Evolutionary conservation across 2,888 invertebrate species (phyloP), one percentile per base, ranked within the genome.

Genomic region (Acleris emargana): DNA sequence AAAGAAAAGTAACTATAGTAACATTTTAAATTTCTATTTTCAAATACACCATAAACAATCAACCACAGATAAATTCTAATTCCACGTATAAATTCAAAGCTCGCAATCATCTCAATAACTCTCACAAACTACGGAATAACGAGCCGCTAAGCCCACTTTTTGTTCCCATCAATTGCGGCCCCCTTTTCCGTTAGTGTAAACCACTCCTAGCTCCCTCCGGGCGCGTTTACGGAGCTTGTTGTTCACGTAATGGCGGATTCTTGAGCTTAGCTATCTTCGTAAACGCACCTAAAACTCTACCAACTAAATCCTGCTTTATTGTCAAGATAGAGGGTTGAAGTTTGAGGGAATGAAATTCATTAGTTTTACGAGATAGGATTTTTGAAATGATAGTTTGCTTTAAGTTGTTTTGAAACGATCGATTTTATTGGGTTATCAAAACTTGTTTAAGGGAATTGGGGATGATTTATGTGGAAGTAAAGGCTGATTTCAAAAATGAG

Each of bases 201-300:
- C 59, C 62, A 62, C 54, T 58, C 55, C 45, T 59, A 50, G 50
- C 58, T 59, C 61, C 68, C 68, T 51, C 17, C 18, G 62, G 68
- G 53, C 68, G 58, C 67, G 67, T 67, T 68, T 62, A 67, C 62
- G 67, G 58, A 45, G 38, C 63, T 51, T 63, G 68, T 62, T 67
- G 62, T 67, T 63, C 62, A n/a, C 57, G 45, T 67, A 67, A 67
- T 67, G 62, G 67, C 67, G 67, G 64, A 59, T 67, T 60, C 59
- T 64, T 57, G 55, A 55, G 64, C 64, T 59, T 57, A 64, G 67
- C 64, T 57, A 54, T 67, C 67, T 64, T 67, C 55, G 64, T 42
- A 60, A 67, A 67, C 59, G 59, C 64, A 64, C 53, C 49, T 42
- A n/a, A 47, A 25, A 38, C 38, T 1, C 0, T 38, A 16, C 53